Evolutionary conservation across 2,113 vertebrate genomes (phyloP).

Genomic region (Megaceryle torquata): DNA sequence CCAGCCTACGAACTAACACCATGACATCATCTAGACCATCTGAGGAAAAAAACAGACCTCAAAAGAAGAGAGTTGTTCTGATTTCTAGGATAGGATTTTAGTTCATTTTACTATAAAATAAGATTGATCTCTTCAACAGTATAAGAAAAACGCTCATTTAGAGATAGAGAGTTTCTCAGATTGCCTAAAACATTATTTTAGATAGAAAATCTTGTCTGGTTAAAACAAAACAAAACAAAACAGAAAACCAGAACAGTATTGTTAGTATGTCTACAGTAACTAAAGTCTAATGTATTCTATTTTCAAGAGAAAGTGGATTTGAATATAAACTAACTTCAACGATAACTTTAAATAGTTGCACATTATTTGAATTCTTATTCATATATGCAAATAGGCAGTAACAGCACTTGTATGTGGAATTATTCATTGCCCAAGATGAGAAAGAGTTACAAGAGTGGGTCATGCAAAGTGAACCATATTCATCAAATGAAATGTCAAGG

Average conservation of each 20-base stretch:
- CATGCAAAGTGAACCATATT: background rate
- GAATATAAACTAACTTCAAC: background rate
- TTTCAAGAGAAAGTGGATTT: background rate
- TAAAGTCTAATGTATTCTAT: background rate
- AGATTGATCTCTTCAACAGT: background rate
- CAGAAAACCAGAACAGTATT: background rate
- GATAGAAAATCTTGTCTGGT: background rate
- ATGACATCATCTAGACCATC: no score
- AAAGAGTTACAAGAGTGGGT: background rate
- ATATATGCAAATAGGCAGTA: background rate
- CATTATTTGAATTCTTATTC: background rate
- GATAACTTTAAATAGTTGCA: background rate
- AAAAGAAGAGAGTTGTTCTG: background rate
- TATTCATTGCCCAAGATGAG: background rate
- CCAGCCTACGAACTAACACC: no score
- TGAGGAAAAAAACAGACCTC: background rate
- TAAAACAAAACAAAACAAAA: background rate
- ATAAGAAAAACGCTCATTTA: background rate
- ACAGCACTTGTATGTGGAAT: background rate
- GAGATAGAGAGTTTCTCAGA: background rate
- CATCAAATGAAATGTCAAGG: slow-evolving; percentile 19
- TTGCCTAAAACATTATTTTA: background rate
- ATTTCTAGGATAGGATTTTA: background rate
- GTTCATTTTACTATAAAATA: background rate
- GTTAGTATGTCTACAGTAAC: background rate